Base-by-base conservation (phyloP, 2,797 vertebrate genomes). In the Gastrophryne carolinensis region DNA sequence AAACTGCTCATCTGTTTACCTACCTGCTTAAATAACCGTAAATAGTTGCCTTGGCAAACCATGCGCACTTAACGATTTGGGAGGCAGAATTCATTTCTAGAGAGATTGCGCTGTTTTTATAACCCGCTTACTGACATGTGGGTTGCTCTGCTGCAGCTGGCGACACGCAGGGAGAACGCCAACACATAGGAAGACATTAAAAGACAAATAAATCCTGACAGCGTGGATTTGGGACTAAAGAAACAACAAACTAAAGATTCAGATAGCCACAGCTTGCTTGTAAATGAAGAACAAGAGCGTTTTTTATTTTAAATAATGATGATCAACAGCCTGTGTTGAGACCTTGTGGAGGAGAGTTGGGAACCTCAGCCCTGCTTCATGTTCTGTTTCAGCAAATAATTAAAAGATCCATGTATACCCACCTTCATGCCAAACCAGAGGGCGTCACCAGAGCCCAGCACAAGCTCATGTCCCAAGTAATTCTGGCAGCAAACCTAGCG, bases 41-140 rank as follows among this genome's bases (percentile, higher is more conserved):
- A 64, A 62, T 57, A 41, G 29, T 19, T 37, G 39, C 27, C 52
- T 50, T 67, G 72, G 54, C 72, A 75, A 54, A 27, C 19, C n/a
- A 17, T 19, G 9, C 35, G 15, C 29, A 34, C 35, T 64, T 44
- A 41, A 44, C 23, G 39, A 65, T 44, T 49, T 50, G 58, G 19
- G 54, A 63, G 67, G 67, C 67, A 27, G 53, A 3, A 11, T 8
- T 4, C 5, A 29, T 13, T 63, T 29, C 19, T 60, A n/a, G 30
- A 66, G 63, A 66, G 63, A 15, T 32, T 47, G 23, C 3, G 5
- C 13, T 11, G 27, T 39, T 39, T 37, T 68, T 68, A 35, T 39
- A 35, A 71, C 15, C 56, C n/a, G 49, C 17, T 63, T 39, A 12
- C 30, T 15, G 24, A 61, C 27, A 57, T 10, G 47, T 57, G 68